A percentile compares a stretch with the other conserved stretches of the same genome.
phyloP scores from a whole-genome alignment of 2,797 vertebrate genomes.

The Melanotaenia parkinsoni region DNA sequence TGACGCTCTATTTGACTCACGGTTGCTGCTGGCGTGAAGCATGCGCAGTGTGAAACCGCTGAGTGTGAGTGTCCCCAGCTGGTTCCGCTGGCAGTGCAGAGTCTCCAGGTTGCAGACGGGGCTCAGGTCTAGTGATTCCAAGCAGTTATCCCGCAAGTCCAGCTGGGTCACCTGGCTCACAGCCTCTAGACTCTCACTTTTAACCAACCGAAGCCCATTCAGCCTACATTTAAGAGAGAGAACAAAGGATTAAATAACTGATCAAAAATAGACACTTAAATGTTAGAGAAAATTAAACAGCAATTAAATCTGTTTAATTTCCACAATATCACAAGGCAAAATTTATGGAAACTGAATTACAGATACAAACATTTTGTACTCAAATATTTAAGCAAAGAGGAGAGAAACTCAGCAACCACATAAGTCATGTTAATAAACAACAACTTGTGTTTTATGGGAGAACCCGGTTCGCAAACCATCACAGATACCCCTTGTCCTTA shows the following conservation, averaged over 20 bases:
- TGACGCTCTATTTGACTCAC: conserved; percentile 79
- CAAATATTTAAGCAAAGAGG: neutral
- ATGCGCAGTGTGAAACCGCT: conserved; percentile 91
- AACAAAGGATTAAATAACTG: neutral
- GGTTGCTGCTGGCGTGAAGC: conserved; percentile 88
- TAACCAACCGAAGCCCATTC: conserved; percentile 86
- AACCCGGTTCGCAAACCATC: conserved; percentile 42
- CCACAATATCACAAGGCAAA: neutral
- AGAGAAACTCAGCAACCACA: conserved; percentile 10
- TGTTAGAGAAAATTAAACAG: neutral
- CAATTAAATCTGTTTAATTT: neutral
- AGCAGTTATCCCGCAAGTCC: conserved; percentile 92
- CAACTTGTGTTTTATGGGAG: conserved; percentile 44
- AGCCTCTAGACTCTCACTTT: conserved; percentile 82
- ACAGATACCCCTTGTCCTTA: conserved; percentile 54
- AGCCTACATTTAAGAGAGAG: conserved; percentile 77
- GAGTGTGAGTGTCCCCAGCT: conserved; percentile 88
- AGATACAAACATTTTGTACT: neutral
- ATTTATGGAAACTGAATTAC: neutral
- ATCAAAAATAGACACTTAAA: neutral
- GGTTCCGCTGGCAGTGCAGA: conserved; percentile 93
- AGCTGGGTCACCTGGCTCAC: conserved; percentile 89
- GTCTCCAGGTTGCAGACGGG: conserved; percentile 90
- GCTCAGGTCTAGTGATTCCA: conserved; percentile 90
- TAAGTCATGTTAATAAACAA: conserved; percentile 51